phyloP scores from a whole-genome alignment of 1,140 invertebrate species.

The Atta colombica region DNA sequence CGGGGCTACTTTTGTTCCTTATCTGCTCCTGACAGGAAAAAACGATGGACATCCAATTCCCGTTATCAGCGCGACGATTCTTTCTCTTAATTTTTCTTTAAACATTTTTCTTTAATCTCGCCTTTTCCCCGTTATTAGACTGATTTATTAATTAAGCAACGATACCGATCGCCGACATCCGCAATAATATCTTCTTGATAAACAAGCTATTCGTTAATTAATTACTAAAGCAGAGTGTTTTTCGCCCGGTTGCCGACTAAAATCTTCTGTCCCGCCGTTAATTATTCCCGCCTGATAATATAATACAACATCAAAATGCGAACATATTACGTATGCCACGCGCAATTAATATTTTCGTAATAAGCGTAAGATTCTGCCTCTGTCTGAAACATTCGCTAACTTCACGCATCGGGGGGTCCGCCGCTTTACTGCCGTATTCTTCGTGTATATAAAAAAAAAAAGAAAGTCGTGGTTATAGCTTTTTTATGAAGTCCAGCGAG shows the following conservation, averaged over 20 bases:
- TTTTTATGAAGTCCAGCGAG: constrained; percentile 14
- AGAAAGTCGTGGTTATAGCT: background rate
- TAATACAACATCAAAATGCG: background rate
- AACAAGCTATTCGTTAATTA: constrained; percentile 29
- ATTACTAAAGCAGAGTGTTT: background rate
- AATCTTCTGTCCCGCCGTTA: background rate
- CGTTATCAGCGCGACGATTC: background rate
- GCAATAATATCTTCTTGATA: constrained; percentile 22
- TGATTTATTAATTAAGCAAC: constrained; percentile 37
- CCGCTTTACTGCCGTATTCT: background rate
- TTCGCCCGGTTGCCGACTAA: background rate
- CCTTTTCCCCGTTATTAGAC: background rate
- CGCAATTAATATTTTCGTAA: constrained; percentile 27
- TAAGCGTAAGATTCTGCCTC: constrained; percentile 20
- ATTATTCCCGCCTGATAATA: background rate
- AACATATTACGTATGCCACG: background rate
- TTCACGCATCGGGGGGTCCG: constrained; percentile 23
- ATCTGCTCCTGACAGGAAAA: background rate
- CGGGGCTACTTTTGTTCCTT: constrained; percentile 10
- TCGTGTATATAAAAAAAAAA: background rate
- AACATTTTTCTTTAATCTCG: background rate
- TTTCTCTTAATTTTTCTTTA: background rate
- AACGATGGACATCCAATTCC: background rate
- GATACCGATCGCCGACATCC: background rate
- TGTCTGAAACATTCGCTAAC: constrained; percentile 5